A percentile compares a stretch with the other conserved stretches of the same genome.
Evolutionary conservation across 2,113 vertebrate species (phyloP).

Genomic region (Nothoprocta pentlandii): DNA sequence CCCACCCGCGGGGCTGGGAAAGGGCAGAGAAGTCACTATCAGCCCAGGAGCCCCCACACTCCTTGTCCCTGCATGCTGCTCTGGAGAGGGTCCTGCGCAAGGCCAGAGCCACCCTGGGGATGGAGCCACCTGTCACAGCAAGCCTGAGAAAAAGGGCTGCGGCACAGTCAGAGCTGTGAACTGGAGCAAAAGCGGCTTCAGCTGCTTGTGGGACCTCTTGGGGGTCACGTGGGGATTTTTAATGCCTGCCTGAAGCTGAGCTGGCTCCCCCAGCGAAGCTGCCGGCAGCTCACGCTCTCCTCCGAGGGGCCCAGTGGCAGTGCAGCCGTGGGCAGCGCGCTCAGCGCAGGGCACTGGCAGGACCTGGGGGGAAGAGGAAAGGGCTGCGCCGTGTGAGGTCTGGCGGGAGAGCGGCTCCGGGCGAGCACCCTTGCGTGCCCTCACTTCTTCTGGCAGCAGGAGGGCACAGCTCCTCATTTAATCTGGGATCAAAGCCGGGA

Average conservation of each 20-base stretch:
- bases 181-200: conserved; percentile 36
- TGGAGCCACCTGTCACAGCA: background rate
- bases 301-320: background rate
- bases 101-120: background rate
- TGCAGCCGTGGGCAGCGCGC: conserved; percentile 14
- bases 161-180: conserved; percentile 11
- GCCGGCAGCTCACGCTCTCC: background rate
- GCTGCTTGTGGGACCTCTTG: background rate
- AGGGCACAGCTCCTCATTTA: background rate
- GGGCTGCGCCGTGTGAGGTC: conserved; percentile 19
- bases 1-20: too few relatives aligned
- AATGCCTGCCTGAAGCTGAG: background rate
- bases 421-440: background rate
- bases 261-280: background rate
- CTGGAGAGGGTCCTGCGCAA: background rate
- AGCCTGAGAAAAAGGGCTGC: background rate
- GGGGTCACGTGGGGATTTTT: conserved; percentile 1
- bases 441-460: conserved; percentile 33
- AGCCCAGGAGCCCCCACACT: background rate
- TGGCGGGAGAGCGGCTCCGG: background rate
- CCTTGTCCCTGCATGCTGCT: background rate
- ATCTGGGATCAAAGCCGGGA: conserved; percentile 35
- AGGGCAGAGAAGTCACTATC: background rate
- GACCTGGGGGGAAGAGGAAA: conserved; percentile 9
- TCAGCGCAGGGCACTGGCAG: background rate